These are phyloP conservation scores for Melanotaenia parkinsoni DNA, from an alignment of 2,797 vertebrate species.

Conservation along the genomic window DNA sequence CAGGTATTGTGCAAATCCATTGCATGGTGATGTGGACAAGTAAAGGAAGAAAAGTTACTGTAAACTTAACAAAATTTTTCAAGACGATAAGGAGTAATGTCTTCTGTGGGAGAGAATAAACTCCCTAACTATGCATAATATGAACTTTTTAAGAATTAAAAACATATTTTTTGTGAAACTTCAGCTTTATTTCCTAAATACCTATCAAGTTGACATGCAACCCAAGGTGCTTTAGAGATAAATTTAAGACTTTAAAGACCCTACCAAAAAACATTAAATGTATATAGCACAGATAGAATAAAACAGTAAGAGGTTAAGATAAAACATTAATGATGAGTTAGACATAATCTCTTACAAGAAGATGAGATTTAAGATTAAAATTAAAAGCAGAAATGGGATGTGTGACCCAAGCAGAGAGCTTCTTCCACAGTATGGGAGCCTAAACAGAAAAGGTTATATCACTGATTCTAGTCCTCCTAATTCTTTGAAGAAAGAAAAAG, in stretches of 20 bases:
- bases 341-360: not conserved
- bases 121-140: not conserved
- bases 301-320: no score
- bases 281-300: not conserved
- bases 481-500: not conserved
- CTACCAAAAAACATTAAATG: not conserved
- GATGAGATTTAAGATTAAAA: not conserved
- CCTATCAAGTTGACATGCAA: not conserved
- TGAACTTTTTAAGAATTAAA: not conserved
- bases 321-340: not conserved
- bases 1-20: not conserved
- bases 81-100: not conserved
- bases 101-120: not conserved
- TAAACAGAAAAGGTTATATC: not conserved
- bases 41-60: not conserved
- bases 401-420: not conserved
- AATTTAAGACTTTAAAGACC: no score
- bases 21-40: not conserved
- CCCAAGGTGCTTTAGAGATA: not conserved
- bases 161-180: not conserved
- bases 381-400: not conserved
- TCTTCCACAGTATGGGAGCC: not conserved
- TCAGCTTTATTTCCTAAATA: not conserved
- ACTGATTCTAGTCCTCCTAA: not conserved
- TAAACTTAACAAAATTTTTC: not conserved